Evolutionary conservation across 30 jellyfish, hydroid and myxozoan species (phyloP).

Genomic region (Calvadosia cruxmelitensis): DNA sequence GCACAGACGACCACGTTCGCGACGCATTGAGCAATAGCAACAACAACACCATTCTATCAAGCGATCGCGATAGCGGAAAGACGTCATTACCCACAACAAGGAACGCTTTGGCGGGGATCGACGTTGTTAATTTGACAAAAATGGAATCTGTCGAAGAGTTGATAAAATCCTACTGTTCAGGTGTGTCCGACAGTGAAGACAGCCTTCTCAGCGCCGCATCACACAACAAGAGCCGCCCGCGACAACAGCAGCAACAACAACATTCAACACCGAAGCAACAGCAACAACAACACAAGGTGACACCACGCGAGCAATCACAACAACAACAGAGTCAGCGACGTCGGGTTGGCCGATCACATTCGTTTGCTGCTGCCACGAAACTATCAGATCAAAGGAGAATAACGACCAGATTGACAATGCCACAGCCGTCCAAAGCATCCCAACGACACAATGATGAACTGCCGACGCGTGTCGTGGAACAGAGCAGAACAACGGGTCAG

Average conservation of each 20-base stretch:
- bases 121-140: background rate
- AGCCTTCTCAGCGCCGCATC: background rate
- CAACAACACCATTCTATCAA: background rate
- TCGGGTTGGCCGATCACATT: background rate
- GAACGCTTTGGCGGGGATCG: background rate
- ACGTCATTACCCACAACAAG: background rate
- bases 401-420: background rate
- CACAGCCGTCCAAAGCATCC: background rate
- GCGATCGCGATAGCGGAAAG: background rate
- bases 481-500: background rate
- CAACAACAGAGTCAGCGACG: background rate
- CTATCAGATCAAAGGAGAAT: background rate
- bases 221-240: background rate
- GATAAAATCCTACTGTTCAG: background rate
- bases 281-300: constrained; percentile 1
- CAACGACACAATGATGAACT: background rate
- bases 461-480: background rate
- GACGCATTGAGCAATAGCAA: background rate
- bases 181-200: background rate
- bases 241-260: background rate
- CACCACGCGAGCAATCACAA: too few relatives aligned
- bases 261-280: background rate
- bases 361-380: background rate
- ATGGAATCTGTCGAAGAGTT: background rate
- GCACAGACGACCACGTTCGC: background rate